Evolutionary conservation across 2,797 vertebrate genomes (phyloP).

Genomic region (Psittacula derbiana): DNA sequence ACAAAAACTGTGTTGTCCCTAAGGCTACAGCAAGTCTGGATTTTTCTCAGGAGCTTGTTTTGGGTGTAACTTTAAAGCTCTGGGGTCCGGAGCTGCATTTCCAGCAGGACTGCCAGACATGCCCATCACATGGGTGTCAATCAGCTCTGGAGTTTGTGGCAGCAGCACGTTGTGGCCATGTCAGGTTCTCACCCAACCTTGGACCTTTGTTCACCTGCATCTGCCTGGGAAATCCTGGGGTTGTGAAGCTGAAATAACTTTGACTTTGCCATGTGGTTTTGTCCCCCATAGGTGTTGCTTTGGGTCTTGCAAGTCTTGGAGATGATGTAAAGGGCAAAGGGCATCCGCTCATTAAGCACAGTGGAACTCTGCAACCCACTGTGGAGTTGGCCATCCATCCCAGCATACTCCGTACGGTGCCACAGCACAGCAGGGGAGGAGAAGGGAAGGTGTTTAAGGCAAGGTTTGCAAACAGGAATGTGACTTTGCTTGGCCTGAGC

Average conservation of each 20-base stretch:
- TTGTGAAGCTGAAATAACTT: neutral
- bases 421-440: neutral
- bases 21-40: neutral
- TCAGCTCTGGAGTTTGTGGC: neutral
- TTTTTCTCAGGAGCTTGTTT: neutral
- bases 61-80: neutral
- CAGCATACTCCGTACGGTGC: fast-evolving
- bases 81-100: neutral
- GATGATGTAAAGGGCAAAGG: neutral
- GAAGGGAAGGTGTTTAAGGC: neutral
- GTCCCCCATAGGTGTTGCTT: neutral
- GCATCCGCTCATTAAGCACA: neutral
- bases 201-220: neutral
- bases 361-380: fast-evolving
- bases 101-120: neutral
- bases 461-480: neutral
- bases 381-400: neutral
- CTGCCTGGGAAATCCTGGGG: neutral
- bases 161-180: neutral
- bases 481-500: neutral
- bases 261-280: neutral
- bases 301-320: neutral
- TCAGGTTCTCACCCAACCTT: neutral
- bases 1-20: neutral
- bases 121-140: neutral